Conservation (phyloP, 2,888 invertebrate genomes). For the Thymelicus sylvestris region DNA sequence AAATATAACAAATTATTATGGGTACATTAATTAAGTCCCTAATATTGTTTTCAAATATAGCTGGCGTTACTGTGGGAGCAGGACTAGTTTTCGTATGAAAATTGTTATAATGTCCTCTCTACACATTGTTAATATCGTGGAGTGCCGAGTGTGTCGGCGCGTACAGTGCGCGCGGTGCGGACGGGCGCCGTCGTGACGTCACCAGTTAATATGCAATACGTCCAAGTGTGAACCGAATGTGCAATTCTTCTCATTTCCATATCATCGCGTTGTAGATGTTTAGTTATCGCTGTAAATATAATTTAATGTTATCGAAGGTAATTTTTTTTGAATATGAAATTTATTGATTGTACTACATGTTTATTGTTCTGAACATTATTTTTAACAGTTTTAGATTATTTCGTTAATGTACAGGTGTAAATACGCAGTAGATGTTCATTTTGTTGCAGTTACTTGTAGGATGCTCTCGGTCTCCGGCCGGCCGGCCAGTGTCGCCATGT, state of each 20-base stretch:
- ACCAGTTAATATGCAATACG: conserved; percentile 71
- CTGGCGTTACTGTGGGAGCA: too few species aligned
- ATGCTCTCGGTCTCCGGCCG: conserved; percentile 35
- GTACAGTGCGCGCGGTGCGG: neutral
- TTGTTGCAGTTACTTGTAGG: conserved; percentile 60
- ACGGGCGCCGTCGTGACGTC: conserved; percentile 48
- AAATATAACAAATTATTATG: too few species aligned
- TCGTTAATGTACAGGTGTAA: conserved; percentile 83
- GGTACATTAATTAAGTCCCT: too few species aligned
- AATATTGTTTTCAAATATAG: too few species aligned
- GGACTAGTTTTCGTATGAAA: too few species aligned
- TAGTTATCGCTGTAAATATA: conserved; percentile 81
- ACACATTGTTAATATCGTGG: too few species aligned
- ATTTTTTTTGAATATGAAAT: conserved; percentile 69
- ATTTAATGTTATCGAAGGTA: conserved; percentile 72
- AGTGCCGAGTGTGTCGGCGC: neutral
- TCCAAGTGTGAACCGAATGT: conserved; percentile 79
- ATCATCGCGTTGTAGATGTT: conserved; percentile 79
- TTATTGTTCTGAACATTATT: conserved; percentile 79
- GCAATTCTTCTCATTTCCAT: conserved; percentile 83
- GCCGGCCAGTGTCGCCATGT: conserved; percentile 16
- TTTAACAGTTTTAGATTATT: conserved; percentile 75
- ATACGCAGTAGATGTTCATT: conserved; percentile 69
- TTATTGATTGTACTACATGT: conserved; percentile 69
- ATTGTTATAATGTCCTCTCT: too few species aligned